phyloP scores from a whole-genome alignment of 2,113 vertebrate species.

The Nyctereutes procyonoides region DNA sequence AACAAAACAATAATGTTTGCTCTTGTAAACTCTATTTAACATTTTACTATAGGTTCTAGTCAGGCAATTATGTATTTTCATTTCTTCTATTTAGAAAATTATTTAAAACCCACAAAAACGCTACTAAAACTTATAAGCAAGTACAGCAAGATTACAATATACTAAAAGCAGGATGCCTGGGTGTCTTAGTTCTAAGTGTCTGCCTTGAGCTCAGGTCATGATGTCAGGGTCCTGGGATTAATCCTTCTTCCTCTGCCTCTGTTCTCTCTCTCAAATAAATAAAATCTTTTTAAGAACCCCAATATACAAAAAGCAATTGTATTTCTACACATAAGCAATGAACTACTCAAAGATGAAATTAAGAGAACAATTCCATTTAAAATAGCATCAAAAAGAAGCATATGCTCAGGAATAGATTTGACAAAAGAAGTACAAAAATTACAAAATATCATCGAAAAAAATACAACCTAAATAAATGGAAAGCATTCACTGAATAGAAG shows the following conservation, averaged over 20 bases:
- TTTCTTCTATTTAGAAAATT: not conserved
- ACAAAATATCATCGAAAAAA: not conserved
- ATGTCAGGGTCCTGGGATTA: too few relatives aligned
- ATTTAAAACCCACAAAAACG: not conserved
- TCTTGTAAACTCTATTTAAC: not conserved
- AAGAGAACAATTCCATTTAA: not conserved
- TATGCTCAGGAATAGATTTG: not conserved
- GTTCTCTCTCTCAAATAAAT: too few relatives aligned
- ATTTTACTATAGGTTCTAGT: not conserved
- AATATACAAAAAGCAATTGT: not conserved
- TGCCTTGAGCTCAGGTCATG: too few relatives aligned
- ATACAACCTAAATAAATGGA: not conserved
- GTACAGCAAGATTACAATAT: not conserved
- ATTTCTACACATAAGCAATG: not conserved
- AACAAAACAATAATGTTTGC: not conserved
- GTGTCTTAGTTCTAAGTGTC: too few relatives aligned
- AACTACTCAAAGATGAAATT: not conserved
- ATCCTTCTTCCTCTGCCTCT: too few relatives aligned
- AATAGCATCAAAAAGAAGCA: not conserved
- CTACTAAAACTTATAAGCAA: not conserved
- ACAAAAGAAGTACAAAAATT: not conserved
- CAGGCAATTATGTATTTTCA: not conserved
- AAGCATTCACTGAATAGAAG: not conserved
- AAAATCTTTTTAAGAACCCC: too few relatives aligned
- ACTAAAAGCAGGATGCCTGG: not conserved